Percentiles rank a stretch among this genome's conserved stretches.
Evolutionary conservation across 2,888 invertebrate species (phyloP).

Genomic region (Bellardia pandia): DNA sequence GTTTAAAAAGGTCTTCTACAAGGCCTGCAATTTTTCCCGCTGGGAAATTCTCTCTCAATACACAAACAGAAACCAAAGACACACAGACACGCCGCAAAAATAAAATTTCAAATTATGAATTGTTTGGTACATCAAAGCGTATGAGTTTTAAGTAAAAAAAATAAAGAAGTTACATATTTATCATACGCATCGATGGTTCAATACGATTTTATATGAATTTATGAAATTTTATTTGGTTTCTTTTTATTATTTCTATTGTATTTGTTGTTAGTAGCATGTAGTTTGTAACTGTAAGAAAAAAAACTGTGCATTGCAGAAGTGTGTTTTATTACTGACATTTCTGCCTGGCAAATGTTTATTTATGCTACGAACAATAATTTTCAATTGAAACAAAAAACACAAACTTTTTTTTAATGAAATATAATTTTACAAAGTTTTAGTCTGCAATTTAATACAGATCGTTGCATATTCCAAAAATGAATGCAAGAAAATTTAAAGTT

Average conservation of each 20-base stretch:
- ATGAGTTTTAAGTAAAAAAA: not conserved
- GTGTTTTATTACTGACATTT: conserved; percentile 55
- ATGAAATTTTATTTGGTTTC: conserved; percentile 12
- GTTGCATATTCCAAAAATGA: conserved; percentile 1
- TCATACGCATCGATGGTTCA: conserved; percentile 54
- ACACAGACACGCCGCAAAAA: not conserved
- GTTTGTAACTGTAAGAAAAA: not conserved
- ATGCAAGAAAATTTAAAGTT: not conserved
- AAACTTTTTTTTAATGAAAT: not conserved
- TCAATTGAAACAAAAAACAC: conserved; percentile 4
- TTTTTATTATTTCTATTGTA: not conserved
- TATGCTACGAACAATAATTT: conserved; percentile 9
- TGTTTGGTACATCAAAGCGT: conserved; percentile 15
- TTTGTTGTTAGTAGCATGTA: not conserved
- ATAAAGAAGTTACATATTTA: conserved; percentile 27
- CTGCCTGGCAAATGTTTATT: conserved; percentile 28
- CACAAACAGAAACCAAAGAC: too few species aligned
- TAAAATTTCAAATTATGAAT: conserved; percentile 44
- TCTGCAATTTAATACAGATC: conserved; percentile 32
- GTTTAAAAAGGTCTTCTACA: too few species aligned
- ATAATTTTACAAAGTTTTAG: not conserved
- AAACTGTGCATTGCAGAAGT: not conserved
- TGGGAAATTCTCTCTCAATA: too few species aligned
- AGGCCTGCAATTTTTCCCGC: too few species aligned
- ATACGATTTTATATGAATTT: conserved; percentile 54